Evolutionary conservation across 1,140 invertebrate genomes (phyloP), one percentile per base, ranked within the genome.

Genomic region (Saccostrea cuccullata): DNA sequence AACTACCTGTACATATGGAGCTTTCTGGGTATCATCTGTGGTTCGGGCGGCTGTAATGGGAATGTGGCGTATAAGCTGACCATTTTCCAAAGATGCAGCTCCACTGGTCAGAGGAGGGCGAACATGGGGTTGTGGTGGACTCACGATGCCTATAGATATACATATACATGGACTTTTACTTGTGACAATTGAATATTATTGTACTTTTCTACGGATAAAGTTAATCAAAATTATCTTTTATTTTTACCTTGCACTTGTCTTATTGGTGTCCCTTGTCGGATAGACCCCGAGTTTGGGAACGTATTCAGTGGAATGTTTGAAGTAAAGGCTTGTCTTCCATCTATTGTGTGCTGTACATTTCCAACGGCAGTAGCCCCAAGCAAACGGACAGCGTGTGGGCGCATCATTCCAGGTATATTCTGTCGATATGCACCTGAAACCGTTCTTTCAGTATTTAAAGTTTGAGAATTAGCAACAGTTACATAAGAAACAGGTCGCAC

Each of bases 321-420:
- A 47, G 70, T 77, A 17, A 30, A 77, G 0, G 26, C 26, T 77
- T 77, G 70, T 77, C 70, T 30, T 77, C 70, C 70, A 15, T 77
- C 70, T 15, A 77, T 36, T 77, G 70, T 23, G 13, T 77, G 70
- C 36, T 87, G 70, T 9, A 56, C 73, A 56, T 82, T 64, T 26
- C 23, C 30, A 15, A 84, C 20, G 5, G 82, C 55, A 12, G 82
- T 84, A 11, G 82, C 82, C n/a, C 82, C 82, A 8, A 84, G 82
- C 23, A 84, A 36, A 23, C 82, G 82, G 26, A 84, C 40, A 55
- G 82, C 55, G n/a, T 84, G 82, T 47, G 82, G 82, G 47, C 82
- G 82, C 9, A 84, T 55, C 70, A 77, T 77, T 12, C 70, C 30
- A 15, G 23, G 12, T 36, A 11, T 77, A 30, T 15, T 77, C 23